These are phyloP conservation scores for Rhabdornis inornatus DNA, from an alignment of 2,113 vertebrate species.

Conservation along the genomic window DNA sequence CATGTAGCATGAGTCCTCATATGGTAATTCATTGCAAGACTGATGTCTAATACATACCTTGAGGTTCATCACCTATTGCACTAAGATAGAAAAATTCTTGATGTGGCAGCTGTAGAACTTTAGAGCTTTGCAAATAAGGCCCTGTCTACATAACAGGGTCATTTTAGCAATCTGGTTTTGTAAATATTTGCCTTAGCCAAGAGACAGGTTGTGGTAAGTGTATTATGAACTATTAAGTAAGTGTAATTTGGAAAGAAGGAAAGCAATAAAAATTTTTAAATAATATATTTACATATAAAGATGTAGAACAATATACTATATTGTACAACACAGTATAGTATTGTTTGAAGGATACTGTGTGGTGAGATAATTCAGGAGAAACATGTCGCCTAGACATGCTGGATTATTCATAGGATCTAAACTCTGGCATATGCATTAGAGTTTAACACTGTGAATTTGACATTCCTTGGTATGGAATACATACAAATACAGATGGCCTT, in stretches of 20 bases:
- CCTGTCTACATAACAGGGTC: background rate
- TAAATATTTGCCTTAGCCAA: background rate
- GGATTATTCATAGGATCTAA: background rate
- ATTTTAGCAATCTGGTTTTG: background rate
- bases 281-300: background rate
- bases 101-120: background rate
- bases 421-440: background rate
- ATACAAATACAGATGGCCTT: constrained; percentile 28
- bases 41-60: background rate
- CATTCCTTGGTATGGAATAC: background rate
- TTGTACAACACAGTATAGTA: background rate
- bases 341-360: background rate
- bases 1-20: background rate
- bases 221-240: background rate
- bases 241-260: background rate
- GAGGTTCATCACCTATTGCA: background rate
- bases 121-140: background rate
- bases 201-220: background rate
- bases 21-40: background rate
- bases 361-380: background rate
- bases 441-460: background rate
- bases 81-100: background rate
- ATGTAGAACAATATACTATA: background rate
- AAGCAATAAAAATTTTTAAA: background rate
- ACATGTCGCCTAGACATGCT: background rate